Evolutionary conservation across 2,797 vertebrate species (phyloP), one percentile per base, ranked within the genome.

Genomic region (Silurus lanzhouensis): DNA sequence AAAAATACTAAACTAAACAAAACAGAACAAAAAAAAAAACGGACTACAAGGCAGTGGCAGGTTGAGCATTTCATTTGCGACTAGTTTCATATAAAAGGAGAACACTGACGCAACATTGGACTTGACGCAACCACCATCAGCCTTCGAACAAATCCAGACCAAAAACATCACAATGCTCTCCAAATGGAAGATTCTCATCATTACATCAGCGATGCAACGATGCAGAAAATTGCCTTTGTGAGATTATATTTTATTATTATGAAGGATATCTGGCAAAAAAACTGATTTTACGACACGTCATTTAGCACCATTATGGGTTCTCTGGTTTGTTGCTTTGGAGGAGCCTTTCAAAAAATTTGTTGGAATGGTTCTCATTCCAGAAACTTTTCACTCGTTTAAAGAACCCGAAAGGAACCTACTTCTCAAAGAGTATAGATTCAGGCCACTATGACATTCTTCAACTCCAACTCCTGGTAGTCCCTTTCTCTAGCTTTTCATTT

Each of bases 141-240:
- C 57, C 17, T 60, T 58, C 10, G 27, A 74, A 48, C 10, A 48
- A 72, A 72, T n/a, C 70, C 20, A n/a, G 44, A 77, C 75, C 55
- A 77, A 38, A 77, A 77, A 60, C 27, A 60, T 20, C 55, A 77
- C 75, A 38, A 1, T 22, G 27, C 55, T 10, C 10, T 17, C 75
- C 55, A 77, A 25, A 77, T 77, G 75, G 75, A 60, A 57, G 75
- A 77, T 77, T 60, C n/a, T 38, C 55, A 60, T 77, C 55, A 60
- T 60, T 58, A 77, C 27, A 2, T 77, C 75, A 60, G 27, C 8
- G 61, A 79, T 63, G 6, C 58, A 46, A 61, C 58, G 61, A 46
- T 63, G 27, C 58, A 44, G 58, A 78, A 63, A 78, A 76, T 31
- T 20, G 55, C 72, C 48, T 25, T 78, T 44, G 57, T 38, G 27